Evolutionary conservation across 2,113 vertebrate genomes (phyloP).

Genomic region (Cottus gobio): DNA sequence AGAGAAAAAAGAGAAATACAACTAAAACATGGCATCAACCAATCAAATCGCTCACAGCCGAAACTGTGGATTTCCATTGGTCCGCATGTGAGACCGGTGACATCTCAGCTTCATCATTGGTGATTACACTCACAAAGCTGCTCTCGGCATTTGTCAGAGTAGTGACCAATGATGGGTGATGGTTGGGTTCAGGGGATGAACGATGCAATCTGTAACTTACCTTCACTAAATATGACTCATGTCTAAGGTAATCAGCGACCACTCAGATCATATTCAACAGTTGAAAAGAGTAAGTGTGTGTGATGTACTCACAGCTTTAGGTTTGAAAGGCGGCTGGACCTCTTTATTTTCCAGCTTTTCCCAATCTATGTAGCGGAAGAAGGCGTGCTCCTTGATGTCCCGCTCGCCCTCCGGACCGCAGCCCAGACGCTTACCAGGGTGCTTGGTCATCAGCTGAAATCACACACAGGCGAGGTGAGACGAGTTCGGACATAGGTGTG

Average conservation of each 20-base stretch:
- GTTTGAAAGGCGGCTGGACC: slow-evolving; percentile 97
- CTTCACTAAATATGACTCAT: slow-evolving; percentile 18
- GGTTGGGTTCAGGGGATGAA: slow-evolving; percentile 65
- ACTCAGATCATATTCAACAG: background rate
- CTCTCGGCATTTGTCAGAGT: slow-evolving; percentile 50
- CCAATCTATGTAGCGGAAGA: slow-evolving; percentile 99
- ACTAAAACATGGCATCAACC: slow-evolving; percentile 78
- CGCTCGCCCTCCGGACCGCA: slow-evolving; percentile 95
- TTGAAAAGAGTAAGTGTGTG: background rate
- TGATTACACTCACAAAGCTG: slow-evolving; percentile 61
- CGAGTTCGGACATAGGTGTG: background rate
- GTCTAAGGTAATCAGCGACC: background rate
- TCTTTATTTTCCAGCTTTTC: slow-evolving; percentile 97
- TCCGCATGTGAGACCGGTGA: slow-evolving; percentile 66
- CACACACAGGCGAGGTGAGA: slow-evolving; percentile 29
- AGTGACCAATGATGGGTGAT: slow-evolving; percentile 74
- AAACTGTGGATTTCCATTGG: slow-evolving; percentile 79
- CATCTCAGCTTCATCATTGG: slow-evolving; percentile 66
- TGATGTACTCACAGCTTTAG: slow-evolving; percentile 92
- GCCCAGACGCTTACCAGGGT: slow-evolving; percentile 94
- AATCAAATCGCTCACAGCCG: slow-evolving; percentile 78
- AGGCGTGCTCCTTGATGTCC: slow-evolving; percentile 96
- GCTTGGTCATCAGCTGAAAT: slow-evolving; percentile 97
- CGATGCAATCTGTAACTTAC: slow-evolving; percentile 64
- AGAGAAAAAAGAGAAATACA: slow-evolving; percentile 75